Conservation (phyloP, 1,140 invertebrate species). For the Psix sp. region DNA sequence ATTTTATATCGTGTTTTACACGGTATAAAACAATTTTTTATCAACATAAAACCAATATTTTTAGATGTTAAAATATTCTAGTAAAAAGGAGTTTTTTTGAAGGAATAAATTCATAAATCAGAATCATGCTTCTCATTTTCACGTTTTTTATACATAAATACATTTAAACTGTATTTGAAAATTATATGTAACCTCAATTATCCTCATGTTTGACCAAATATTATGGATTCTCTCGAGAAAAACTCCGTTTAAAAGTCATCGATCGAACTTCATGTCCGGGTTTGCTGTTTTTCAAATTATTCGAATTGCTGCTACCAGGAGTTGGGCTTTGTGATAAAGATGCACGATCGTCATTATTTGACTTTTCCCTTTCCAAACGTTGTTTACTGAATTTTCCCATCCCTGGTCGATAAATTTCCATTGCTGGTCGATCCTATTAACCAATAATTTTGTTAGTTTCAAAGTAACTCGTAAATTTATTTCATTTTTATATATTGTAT, state of each 20-base stretch:
- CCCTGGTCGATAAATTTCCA: constrained; percentile 85
- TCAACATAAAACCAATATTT: too few species aligned
- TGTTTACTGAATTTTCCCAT: constrained; percentile 85
- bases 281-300: constrained; percentile 60
- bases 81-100: too few species aligned
- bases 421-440: constrained; percentile 84
- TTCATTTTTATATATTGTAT: constrained; percentile 1
- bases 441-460: too few species aligned
- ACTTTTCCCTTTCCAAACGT: constrained; percentile 80
- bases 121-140: too few species aligned
- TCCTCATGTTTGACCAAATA: too few species aligned
- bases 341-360: constrained; percentile 69
- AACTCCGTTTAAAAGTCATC: constrained; percentile 75
- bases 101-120: too few species aligned
- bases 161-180: too few species aligned
- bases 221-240: constrained; percentile 69
- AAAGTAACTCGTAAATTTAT: constrained; percentile 5
- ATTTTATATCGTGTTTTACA: too few species aligned
- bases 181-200: too few species aligned
- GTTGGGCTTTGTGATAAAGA: constrained; percentile 73
- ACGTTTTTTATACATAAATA: too few species aligned
- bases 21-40: too few species aligned
- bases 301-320: constrained; percentile 52
- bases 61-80: too few species aligned
- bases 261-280: constrained; percentile 69